A percentile compares a stretch with the other conserved stretches of the same genome.
Evolutionary conservation across 2,797 vertebrate species (phyloP).

Genomic region (Limosa lapponica): DNA sequence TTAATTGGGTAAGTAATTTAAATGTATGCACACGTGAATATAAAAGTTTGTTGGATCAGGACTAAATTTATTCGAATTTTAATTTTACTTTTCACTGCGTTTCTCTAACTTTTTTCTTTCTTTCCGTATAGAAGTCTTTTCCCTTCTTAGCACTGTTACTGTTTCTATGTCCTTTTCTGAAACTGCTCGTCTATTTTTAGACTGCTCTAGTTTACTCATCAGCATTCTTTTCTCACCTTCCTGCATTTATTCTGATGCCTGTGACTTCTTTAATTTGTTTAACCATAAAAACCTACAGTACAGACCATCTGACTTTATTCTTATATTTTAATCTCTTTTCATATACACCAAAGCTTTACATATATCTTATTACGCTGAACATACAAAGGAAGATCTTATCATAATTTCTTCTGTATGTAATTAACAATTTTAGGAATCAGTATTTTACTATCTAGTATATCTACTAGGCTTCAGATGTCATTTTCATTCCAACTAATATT

Average conservation of each 20-base stretch:
- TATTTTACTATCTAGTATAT: background rate
- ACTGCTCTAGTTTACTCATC: background rate
- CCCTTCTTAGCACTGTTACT: background rate
- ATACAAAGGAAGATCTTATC: background rate
- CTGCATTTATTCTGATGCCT: background rate
- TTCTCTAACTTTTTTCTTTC: background rate
- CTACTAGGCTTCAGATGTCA: background rate
- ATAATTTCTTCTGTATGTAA: background rate
- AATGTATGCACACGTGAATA: accelerated
- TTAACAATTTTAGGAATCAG: background rate
- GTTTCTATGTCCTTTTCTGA: background rate
- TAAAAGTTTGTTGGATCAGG: background rate
- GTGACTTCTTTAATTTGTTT: background rate
- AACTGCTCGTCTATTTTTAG: background rate
- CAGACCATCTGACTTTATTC: background rate
- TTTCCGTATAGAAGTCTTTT: background rate
- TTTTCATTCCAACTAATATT: background rate
- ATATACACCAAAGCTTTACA: background rate
- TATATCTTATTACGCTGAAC: background rate
- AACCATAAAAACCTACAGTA: background rate
- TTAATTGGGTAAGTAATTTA: background rate
- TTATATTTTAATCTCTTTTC: background rate
- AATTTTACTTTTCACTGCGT: background rate
- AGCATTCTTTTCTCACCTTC: background rate
- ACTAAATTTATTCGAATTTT: background rate